phyloP scores from a whole-genome alignment of 2,797 vertebrate genomes.

The Poeciliopsis paucimaculata region DNA sequence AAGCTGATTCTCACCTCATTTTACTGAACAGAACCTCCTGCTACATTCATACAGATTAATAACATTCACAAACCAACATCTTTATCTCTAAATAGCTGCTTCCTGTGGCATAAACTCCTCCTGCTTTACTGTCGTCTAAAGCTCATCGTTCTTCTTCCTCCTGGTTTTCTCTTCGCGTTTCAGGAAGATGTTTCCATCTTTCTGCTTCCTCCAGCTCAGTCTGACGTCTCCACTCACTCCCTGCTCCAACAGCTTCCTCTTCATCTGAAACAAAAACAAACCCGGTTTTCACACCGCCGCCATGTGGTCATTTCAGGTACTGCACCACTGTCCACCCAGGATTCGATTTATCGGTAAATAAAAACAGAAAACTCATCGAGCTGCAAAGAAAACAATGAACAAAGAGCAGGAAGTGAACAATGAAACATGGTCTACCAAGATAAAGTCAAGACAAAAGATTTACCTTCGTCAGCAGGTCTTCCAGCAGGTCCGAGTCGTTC shows the following conservation, averaged over 20 bases:
- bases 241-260: background rate
- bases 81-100: background rate
- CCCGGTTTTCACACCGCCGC: background rate
- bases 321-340: background rate
- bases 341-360: no score
- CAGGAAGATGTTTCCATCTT: background rate
- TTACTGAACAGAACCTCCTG: background rate
- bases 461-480: conserved; percentile 30
- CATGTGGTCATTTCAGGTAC: background rate
- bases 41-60: background rate
- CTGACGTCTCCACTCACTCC: background rate
- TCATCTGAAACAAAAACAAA: conserved; percentile 1
- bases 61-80: background rate
- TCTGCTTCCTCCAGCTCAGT: background rate
- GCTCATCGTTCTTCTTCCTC: background rate
- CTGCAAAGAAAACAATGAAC: background rate
- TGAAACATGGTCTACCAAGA: background rate
- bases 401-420: background rate
- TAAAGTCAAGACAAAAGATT: background rate
- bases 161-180: background rate
- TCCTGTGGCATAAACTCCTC: no score
- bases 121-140: background rate
- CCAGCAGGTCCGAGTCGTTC: conserved; percentile 11
- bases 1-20: background rate
- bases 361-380: no score